phyloP scores from a whole-genome alignment of 1,140 invertebrate genomes.

The Augochlora pura region DNA sequence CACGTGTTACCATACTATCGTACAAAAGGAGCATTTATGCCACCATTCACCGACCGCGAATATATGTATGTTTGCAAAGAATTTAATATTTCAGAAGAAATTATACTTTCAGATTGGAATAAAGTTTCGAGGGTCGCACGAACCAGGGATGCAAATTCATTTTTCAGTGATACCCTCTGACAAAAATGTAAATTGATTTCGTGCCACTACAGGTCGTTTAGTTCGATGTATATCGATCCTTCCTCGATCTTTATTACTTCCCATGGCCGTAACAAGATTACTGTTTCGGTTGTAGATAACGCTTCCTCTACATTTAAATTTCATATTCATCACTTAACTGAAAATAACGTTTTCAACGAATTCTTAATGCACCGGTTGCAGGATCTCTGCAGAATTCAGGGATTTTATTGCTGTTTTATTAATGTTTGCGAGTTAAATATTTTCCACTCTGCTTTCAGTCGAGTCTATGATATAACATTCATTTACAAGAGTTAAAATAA shows the following conservation, averaged over 20 bases:
- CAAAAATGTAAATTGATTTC: slow-evolving; percentile 68
- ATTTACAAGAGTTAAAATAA: too few relatives aligned
- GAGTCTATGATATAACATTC: too few relatives aligned
- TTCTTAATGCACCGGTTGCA: background rate
- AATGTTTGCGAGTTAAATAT: too few relatives aligned
- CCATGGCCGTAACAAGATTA: slow-evolving; percentile 31
- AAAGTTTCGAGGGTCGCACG: slow-evolving; percentile 55
- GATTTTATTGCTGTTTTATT: too few relatives aligned
- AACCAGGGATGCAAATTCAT: slow-evolving; percentile 66
- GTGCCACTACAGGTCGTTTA: slow-evolving; percentile 53
- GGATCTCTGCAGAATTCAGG: too few relatives aligned
- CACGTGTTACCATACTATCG: too few relatives aligned
- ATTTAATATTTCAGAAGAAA: slow-evolving; percentile 64
- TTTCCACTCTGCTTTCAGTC: slow-evolving; percentile 26
- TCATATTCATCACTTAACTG: background rate
- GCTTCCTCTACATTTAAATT: slow-evolving; percentile 17
- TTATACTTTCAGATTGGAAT: slow-evolving; percentile 66
- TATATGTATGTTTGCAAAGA: slow-evolving; percentile 62
- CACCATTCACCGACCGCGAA: too few relatives aligned
- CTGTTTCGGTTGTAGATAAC: slow-evolving; percentile 24
- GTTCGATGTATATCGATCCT: slow-evolving; percentile 57
- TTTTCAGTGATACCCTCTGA: slow-evolving; percentile 61
- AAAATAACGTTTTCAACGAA: background rate
- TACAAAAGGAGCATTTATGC: too few relatives aligned
- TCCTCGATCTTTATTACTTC: slow-evolving; percentile 52